Evolutionary conservation across 2,797 vertebrate genomes (phyloP).

Genomic region (Glossophaga mutica): DNA sequence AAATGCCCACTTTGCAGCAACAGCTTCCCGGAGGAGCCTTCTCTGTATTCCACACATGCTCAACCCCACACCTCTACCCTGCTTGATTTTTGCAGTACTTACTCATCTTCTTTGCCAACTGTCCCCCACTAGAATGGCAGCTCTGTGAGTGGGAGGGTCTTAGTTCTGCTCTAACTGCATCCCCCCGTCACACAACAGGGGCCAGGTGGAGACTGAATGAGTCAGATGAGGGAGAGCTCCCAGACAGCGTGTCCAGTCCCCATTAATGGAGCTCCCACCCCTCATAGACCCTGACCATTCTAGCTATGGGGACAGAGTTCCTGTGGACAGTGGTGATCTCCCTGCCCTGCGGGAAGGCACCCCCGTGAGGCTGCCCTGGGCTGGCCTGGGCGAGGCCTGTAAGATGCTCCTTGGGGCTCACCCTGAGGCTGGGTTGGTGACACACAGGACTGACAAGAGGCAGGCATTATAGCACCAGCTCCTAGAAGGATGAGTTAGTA

Average conservation of each 20-base stretch:
- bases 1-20: background rate
- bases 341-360: background rate
- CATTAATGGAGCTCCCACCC: background rate
- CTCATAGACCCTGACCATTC: accelerated
- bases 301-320: background rate
- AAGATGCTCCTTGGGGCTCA: background rate
- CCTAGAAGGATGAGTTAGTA: background rate
- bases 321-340: background rate
- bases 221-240: background rate
- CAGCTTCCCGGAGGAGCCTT: background rate
- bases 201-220: background rate
- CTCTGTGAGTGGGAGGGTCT: background rate
- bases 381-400: background rate
- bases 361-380: background rate
- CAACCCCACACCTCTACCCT: too few species aligned
- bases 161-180: background rate
- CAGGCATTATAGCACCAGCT: background rate
- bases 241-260: background rate
- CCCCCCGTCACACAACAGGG: accelerated
- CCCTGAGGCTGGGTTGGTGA: background rate
- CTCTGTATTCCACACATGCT: background rate
- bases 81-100: background rate
- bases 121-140: background rate
- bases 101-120: background rate
- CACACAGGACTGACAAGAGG: background rate